phyloP scores from a whole-genome alignment of 1,140 invertebrate species.

The Halesus radiatus region DNA sequence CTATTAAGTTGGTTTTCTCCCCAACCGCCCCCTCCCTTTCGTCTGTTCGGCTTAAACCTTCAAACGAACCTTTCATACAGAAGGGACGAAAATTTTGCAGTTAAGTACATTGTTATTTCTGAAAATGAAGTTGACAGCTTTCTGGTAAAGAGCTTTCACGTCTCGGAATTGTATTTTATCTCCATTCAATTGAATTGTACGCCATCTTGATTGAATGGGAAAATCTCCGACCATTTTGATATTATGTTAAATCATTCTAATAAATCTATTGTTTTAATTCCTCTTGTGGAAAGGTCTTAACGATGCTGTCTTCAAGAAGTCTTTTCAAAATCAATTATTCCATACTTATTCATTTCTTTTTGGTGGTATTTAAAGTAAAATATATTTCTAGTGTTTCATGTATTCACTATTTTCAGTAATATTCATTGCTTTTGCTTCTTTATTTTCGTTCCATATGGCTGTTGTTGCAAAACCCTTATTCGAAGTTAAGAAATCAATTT shows the following conservation, averaged over 20 bases:
- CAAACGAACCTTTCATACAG: slow-evolving; percentile 10
- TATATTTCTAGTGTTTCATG: too few species aligned
- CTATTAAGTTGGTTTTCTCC: neutral
- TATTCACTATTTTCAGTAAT: too few species aligned
- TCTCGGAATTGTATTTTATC: neutral
- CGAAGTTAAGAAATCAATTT: too few species aligned
- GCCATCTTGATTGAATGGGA: slow-evolving; percentile 13
- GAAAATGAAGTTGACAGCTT: slow-evolving; percentile 35
- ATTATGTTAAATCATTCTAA: neutral
- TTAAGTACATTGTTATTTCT: slow-evolving; percentile 39
- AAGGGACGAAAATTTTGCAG: slow-evolving; percentile 16
- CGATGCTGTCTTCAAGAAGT: too few species aligned
- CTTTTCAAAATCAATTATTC: too few species aligned
- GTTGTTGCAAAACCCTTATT: too few species aligned
- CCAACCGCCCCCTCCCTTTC: neutral
- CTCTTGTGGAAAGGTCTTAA: too few species aligned
- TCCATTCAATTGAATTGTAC: neutral
- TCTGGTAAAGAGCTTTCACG: slow-evolving; percentile 33
- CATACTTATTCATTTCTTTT: too few species aligned
- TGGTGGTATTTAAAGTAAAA: too few species aligned
- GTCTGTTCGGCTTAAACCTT: slow-evolving; percentile 5
- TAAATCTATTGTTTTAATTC: too few species aligned
- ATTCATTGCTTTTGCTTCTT: too few species aligned
- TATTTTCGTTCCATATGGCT: too few species aligned
- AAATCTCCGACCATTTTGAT: neutral